Conservation (phyloP, 2,797 vertebrate genomes). For the Pitangus sulphuratus region DNA sequence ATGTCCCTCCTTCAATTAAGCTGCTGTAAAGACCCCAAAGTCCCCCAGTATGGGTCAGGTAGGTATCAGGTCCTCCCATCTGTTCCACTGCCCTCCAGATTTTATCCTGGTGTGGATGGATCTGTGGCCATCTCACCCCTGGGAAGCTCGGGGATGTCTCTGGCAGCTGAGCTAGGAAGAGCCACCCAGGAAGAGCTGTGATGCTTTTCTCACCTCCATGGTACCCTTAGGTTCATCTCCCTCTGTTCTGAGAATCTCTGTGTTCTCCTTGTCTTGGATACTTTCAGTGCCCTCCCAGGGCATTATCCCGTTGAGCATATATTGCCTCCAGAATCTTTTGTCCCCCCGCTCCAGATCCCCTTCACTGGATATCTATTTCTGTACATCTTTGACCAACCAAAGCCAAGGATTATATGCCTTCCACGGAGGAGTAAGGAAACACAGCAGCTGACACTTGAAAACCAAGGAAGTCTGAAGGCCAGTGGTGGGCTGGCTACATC, state of each 20-base stretch:
- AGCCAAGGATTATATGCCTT: not conserved
- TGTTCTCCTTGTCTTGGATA: not conserved
- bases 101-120: not conserved
- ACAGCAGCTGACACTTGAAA: not conserved
- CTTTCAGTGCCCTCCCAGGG: not conserved
- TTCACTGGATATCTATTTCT: not conserved
- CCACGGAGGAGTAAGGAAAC: not conserved
- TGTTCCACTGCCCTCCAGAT: not conserved
- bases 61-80: not conserved
- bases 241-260: accelerated
- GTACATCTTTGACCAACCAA: not conserved
- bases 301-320: not conserved
- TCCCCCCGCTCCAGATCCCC: not conserved
- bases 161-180: not conserved
- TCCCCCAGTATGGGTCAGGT: accelerated
- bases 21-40: not conserved
- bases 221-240: not conserved
- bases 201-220: not conserved
- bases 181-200: not conserved
- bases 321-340: not conserved
- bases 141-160: not conserved
- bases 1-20: not conserved
- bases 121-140: not conserved
- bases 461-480: not conserved
- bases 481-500: not conserved